Base-by-base conservation (phyloP, 2,113 vertebrate genomes). In the Saccopteryx bilineata region DNA sequence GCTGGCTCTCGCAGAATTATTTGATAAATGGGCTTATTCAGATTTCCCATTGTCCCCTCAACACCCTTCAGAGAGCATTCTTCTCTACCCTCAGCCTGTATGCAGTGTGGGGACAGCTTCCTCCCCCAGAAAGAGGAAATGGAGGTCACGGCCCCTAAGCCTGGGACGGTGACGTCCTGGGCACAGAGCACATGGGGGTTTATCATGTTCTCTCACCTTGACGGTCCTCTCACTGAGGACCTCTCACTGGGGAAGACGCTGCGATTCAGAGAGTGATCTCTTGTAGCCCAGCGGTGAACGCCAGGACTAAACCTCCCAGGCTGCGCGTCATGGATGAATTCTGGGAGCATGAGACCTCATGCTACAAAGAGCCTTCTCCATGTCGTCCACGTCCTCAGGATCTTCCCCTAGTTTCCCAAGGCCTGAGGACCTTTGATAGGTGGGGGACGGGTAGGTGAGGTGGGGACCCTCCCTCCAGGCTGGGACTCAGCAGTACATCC, bases 121-220 rank as follows among this genome's bases (percentile, higher is more conserved):
- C 58, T 78, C 46, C 72, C 72, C 23, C 2, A 6, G 18, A 68
- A 68, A 26, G 26, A 56, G 23, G 7, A 17, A 19, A 39, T 39
- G 21, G 72, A 21, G 9, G 52, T 33, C 39, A 2, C 2, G 7
- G n/a, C 24, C 26, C 23, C 33, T 79, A 48, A 54, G 15, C 48
- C 7, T 33, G 5, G n/a, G 68, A 48, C 33, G 10, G 61, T n/a
- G 11, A n/a, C 2, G 19, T 31, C 12, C 5, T n/a, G 23, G 1
- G 19, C 18, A 26, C 56, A 23, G 52, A 54, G 50, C n/a, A 21
- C 18, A 4, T 31, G 26, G 63, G 26, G 12, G 1, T 15, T 13
- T 2, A 3, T 17, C 4, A 2, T 14, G 31, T 7, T 6, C 31
- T 8, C 8, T 8, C 31, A 2, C 31, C 31, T 9, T 4, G n/a